Base-by-base conservation (phyloP, 2,888 invertebrate species). In the Trachelus stipa region DNA sequence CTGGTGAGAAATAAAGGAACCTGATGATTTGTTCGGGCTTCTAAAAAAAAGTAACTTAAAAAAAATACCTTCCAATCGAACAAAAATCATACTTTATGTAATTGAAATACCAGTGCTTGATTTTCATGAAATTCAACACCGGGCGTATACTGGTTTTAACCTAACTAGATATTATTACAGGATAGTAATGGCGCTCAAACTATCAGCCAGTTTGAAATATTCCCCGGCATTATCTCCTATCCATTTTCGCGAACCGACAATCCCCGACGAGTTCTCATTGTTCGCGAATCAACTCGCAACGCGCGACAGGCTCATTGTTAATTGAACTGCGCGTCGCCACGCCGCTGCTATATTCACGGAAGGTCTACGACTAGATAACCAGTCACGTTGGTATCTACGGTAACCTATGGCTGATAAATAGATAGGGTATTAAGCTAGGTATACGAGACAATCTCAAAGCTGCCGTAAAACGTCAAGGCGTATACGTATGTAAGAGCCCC, bases 181-280 rank as follows among this genome's bases (percentile, higher is more conserved):
- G 40, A 56, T 23, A 6, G 23, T 15, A 23, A 23, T 56, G 23
- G 23, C 23, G 2, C 9, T 9, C 9, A 23, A 56, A 56, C 56
- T 56, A 56, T 56, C 56, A 23, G 6, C 56, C 56, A 23, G 56
- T 23, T 56, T 23, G 4, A 31, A 71, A 71, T 33, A 15, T 31
- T 11, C 31, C 11, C 71, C 12, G 71, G 71, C 34, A 71, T 71
- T 71, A 71, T 71, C 4, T 71, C 71, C 31, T 71, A 33, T 23
- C 12, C 12, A 31, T 33, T 71, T 71, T 71, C 23, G 23, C 71
- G 34, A 15, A 33, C 12, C 71, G 31, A 31, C 71, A 23, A 31
- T 23, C 71, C 31, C 79, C 85, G 88, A 88, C 90, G 89, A 90
- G 88, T 90, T 88, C 88, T 85, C 89, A 90, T 91, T 90, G 90